Percentiles rank a stretch among this genome's conserved stretches.
These are phyloP conservation scores for Agonopterix arenella DNA, from an alignment of 2,888 invertebrate species.

Conservation along the genomic window DNA sequence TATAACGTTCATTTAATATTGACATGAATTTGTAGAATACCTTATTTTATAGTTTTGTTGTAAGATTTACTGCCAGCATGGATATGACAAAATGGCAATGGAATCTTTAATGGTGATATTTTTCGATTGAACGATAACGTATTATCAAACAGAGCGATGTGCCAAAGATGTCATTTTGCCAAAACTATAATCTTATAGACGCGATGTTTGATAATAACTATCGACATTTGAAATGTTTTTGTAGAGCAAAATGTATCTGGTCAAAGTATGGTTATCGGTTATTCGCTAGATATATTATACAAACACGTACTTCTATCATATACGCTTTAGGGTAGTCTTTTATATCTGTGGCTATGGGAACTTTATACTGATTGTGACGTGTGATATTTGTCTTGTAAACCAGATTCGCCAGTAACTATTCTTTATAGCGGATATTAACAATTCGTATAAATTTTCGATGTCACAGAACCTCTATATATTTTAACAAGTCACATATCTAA, in stretches of 20 bases:
- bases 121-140: conserved; percentile 38
- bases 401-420: conserved; percentile 2
- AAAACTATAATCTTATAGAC: conserved; percentile 7
- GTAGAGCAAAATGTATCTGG: conserved; percentile 46
- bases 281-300: conserved; percentile 46
- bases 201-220: conserved; percentile 16
- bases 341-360: conserved; percentile 34
- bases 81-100: conserved; percentile 34
- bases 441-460: conserved; percentile 27
- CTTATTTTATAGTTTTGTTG: conserved; percentile 21
- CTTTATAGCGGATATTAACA: conserved; percentile 4
- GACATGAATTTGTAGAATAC: conserved; percentile 29
- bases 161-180: conserved; percentile 17
- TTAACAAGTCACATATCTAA: conserved; percentile 70
- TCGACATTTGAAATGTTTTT: conserved; percentile 22
- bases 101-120: conserved; percentile 49
- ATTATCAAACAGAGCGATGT: conserved; percentile 24
- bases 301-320: conserved; percentile 45
- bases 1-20: background rate
- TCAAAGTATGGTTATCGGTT: conserved; percentile 54
- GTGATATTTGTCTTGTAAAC: background rate
- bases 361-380: conserved; percentile 19
- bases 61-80: conserved; percentile 27
- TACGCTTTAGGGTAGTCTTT: conserved; percentile 64
- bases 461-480: conserved; percentile 34